Percentiles rank a stretch among this genome's conserved stretches.
Conservation (phyloP, 1,140 invertebrate species). For the Zeugodacus cucurbitae region DNA sequence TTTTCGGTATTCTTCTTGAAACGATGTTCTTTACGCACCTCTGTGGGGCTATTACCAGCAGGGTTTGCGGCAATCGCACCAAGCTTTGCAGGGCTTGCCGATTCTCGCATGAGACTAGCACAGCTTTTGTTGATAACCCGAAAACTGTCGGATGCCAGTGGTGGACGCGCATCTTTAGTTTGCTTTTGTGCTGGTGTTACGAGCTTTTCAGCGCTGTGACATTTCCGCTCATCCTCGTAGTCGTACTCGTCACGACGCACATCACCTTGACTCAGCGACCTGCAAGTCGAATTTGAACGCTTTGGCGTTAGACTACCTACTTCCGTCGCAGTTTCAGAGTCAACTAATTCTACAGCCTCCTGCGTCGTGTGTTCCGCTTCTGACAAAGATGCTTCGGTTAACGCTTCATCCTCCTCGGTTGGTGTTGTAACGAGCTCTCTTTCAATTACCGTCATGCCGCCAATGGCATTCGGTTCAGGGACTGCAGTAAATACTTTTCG, state of each 20-base stretch:
- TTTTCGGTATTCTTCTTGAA: conserved; percentile 40
- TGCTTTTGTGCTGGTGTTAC: background rate
- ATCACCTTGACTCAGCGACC: conserved; percentile 44
- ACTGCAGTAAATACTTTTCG: conserved; percentile 81
- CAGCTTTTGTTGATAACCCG: conserved; percentile 35
- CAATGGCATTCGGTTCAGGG: conserved; percentile 51
- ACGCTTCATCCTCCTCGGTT: background rate
- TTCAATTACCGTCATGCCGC: conserved; percentile 52
- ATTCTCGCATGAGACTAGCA: background rate
- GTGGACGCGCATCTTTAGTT: conserved; percentile 44
- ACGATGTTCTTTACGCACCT: background rate
- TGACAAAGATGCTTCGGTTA: conserved; percentile 51
- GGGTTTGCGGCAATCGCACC: background rate
- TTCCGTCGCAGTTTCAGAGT: background rate
- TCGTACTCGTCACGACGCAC: conserved; percentile 17
- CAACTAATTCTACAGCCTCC: background rate
- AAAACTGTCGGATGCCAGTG: conserved; percentile 57
- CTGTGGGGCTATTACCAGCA: background rate
- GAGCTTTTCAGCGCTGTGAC: conserved; percentile 47
- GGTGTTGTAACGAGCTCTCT: conserved; percentile 28
- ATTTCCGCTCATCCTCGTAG: conserved; percentile 48
- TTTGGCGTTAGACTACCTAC: background rate
- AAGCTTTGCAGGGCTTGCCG: background rate
- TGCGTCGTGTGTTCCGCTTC: background rate
- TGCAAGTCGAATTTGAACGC: background rate